Conservation (phyloP, 1,140 invertebrate species). For the Drosophila repleta region DNA sequence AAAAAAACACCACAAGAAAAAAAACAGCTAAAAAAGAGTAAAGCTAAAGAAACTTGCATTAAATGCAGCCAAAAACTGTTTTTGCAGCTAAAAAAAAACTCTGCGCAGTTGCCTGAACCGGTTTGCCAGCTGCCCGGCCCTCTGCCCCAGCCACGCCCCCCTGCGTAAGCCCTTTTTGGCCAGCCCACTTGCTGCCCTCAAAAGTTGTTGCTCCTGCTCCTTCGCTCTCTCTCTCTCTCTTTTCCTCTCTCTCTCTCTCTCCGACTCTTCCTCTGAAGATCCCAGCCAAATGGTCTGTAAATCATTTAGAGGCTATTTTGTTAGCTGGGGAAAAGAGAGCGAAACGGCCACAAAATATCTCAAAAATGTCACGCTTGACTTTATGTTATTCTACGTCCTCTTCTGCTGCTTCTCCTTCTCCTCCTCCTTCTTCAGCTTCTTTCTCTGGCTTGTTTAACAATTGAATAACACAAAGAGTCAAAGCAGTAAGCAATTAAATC, state of each 20-base stretch:
- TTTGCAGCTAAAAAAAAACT: conserved; percentile 27
- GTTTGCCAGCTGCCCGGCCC: conserved; percentile 45
- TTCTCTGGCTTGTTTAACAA: conserved; percentile 21
- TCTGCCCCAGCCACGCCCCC: background rate
- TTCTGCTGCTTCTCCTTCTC: no score
- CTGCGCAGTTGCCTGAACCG: conserved; percentile 69
- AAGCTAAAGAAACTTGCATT: background rate
- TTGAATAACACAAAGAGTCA: conserved; percentile 25
- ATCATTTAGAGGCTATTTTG: conserved; percentile 71
- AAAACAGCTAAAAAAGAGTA: background rate
- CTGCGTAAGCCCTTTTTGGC: background rate
- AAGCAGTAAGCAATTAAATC: conserved; percentile 22
- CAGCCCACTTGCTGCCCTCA: conserved; percentile 3
- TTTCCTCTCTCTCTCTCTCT: background rate
- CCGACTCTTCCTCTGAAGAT: background rate
- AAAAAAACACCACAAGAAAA: conserved; percentile 17
- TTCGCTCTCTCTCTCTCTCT: no score
- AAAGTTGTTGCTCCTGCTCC: conserved; percentile 16
- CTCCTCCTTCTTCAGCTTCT: background rate
- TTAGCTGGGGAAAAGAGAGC: conserved; percentile 33
- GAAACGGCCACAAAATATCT: conserved; percentile 55
- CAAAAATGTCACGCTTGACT: conserved; percentile 75
- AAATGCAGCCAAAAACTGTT: conserved; percentile 40
- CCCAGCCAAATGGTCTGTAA: conserved; percentile 54
- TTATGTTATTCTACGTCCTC: conserved; percentile 18